Evolutionary conservation across 2,797 vertebrate genomes (phyloP).

Genomic region (Eulemur mongoz): DNA sequence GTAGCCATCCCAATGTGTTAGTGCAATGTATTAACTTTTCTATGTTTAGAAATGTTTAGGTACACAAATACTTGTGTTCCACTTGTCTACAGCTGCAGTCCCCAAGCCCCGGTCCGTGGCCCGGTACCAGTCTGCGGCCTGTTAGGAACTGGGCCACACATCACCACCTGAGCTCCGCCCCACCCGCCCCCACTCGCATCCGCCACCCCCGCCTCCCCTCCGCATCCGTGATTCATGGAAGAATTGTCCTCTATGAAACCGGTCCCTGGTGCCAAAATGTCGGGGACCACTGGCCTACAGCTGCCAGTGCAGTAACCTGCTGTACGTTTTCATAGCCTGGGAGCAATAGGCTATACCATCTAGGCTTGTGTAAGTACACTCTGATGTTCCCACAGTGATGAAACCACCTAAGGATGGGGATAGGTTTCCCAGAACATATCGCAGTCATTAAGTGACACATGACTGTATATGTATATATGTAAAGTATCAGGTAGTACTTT

Average conservation of each 20-base stretch:
- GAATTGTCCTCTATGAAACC: too few relatives aligned
- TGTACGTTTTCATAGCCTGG: background rate
- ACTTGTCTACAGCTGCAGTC: background rate
- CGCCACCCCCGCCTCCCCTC: too few relatives aligned
- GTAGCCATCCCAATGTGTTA: background rate
- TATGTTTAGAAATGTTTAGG: background rate
- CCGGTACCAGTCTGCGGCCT: too few relatives aligned
- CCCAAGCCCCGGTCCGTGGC: too few relatives aligned
- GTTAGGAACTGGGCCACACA: too few relatives aligned
- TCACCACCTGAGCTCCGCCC: too few relatives aligned
- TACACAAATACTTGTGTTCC: background rate
- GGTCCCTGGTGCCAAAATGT: too few relatives aligned
- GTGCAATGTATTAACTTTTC: background rate
- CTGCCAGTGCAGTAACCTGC: background rate
- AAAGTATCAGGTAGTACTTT: background rate
- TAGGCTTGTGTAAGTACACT: background rate
- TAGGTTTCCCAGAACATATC: background rate
- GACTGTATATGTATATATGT: background rate
- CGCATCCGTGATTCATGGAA: too few relatives aligned
- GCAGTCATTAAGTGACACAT: background rate
- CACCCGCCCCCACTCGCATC: too few relatives aligned
- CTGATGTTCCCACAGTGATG: background rate
- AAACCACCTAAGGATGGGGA: background rate
- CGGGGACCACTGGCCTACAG: background rate
- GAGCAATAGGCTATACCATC: background rate